Evolutionary conservation across 2,113 vertebrate species (phyloP).

Genomic region (Myotis yumanensis): DNA sequence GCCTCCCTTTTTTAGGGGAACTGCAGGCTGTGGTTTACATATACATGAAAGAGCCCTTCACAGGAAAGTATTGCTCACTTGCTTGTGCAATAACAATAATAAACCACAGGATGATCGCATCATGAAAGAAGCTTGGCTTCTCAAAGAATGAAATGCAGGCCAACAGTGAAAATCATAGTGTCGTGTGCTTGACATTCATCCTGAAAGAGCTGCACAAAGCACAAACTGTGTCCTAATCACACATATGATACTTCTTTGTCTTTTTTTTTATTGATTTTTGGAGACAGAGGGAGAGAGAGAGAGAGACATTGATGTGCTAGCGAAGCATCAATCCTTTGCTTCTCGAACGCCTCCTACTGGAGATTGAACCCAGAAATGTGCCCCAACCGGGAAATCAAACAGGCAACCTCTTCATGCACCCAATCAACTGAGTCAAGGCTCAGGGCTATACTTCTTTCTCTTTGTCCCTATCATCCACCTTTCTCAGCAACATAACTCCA

Average conservation of each 20-base stretch:
- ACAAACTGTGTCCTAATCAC: accelerated
- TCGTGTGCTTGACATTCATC: neutral
- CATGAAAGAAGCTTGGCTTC: constrained; percentile 1
- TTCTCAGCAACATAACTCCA: neutral
- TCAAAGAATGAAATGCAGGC: neutral
- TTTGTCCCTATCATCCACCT: neutral
- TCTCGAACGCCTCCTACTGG: too few relatives aligned
- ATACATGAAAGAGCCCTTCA: neutral
- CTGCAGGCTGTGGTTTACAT: neutral
- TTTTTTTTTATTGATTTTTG: neutral
- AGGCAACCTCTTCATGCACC: too few relatives aligned
- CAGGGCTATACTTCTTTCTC: neutral
- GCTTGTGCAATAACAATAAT: constrained; percentile 15
- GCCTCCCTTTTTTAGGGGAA: neutral
- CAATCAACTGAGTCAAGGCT: too few relatives aligned
- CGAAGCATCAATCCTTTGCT: too few relatives aligned
- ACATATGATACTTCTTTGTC: neutral
- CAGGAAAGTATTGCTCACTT: neutral
- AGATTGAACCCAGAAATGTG: too few relatives aligned
- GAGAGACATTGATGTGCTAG: too few relatives aligned
- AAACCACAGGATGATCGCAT: neutral
- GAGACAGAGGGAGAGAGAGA: too few relatives aligned
- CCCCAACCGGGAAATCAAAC: too few relatives aligned
- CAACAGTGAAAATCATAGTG: neutral
- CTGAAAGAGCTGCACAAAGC: neutral